Percentiles rank a stretch among this genome's conserved stretches.
Evolutionary conservation across 2,888 invertebrate species (phyloP).

Genomic region (Caenorhabditis angaria): DNA sequence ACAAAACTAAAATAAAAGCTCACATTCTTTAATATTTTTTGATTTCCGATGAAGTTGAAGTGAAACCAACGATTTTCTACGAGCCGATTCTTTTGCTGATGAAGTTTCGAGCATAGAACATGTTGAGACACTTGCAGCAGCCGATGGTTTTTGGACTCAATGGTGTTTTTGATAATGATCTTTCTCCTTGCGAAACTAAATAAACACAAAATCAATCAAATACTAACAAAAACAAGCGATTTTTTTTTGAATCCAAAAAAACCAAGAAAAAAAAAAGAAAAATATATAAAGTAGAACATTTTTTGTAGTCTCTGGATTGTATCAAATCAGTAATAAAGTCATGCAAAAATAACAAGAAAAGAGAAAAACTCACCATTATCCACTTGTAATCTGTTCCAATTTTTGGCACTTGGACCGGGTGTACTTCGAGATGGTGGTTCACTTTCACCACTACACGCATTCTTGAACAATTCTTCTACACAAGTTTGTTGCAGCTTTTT

Average conservation of each 20-base stretch:
- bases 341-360: background rate
- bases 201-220: background rate
- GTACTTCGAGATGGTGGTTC: constrained; percentile 52
- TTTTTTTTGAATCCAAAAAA: constrained; percentile 1
- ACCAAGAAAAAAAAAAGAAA: constrained; percentile 23
- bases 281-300: background rate
- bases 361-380: constrained; percentile 56
- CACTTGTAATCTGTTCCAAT: constrained; percentile 58
- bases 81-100: constrained; percentile 57
- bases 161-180: constrained; percentile 62
- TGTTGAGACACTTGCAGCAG: constrained; percentile 68
- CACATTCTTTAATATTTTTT: constrained; percentile 50
- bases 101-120: constrained; percentile 67
- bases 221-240: background rate
- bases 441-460: constrained; percentile 54
- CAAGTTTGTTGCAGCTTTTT: constrained; percentile 75
- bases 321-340: background rate
- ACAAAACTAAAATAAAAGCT: constrained; percentile 14
- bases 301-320: background rate
- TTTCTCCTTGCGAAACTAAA: constrained; percentile 62
- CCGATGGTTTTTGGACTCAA: constrained; percentile 71
- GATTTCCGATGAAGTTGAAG: constrained; percentile 65
- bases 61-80: constrained; percentile 68
- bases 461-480: constrained; percentile 67
- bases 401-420: constrained; percentile 50